Percentiles rank a stretch among this genome's conserved stretches.
phyloP scores from a whole-genome alignment of 1,140 invertebrate species.

The Drosophila nebulosa region DNA sequence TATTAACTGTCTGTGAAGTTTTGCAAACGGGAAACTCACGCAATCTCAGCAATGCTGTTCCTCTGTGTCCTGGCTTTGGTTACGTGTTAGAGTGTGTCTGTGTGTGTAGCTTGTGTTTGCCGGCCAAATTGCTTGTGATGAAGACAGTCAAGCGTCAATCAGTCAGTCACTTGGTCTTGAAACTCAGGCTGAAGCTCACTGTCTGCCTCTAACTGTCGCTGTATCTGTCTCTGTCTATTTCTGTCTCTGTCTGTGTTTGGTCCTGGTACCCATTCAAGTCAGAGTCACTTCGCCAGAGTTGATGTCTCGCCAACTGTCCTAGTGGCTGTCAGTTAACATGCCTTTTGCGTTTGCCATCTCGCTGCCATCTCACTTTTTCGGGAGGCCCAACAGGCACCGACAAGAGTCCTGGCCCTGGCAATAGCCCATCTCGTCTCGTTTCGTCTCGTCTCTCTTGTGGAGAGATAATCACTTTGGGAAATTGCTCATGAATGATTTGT shows the following conservation, averaged over 20 bases:
- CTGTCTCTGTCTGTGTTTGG: slow-evolving; percentile 11
- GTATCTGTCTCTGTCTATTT: not conserved
- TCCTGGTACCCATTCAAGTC: slow-evolving; percentile 27
- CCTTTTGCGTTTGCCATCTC: slow-evolving; percentile 71
- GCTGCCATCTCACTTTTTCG: slow-evolving; percentile 19
- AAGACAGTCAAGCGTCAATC: slow-evolving; percentile 76
- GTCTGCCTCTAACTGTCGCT: slow-evolving; percentile 6
- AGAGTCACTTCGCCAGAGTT: slow-evolving; percentile 33
- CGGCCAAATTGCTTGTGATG: slow-evolving; percentile 78
- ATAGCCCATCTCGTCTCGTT: slow-evolving; percentile 18
- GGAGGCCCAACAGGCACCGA: not conserved
- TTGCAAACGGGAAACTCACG: slow-evolving; percentile 41
- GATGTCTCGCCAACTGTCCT: slow-evolving; percentile 56
- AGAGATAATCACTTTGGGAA: slow-evolving; percentile 80
- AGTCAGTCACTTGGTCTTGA: slow-evolving; percentile 52
- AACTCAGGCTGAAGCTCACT: slow-evolving; percentile 8
- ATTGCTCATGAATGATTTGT: slow-evolving; percentile 80
- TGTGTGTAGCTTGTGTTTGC: slow-evolving; percentile 55
- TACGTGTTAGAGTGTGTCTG: not conserved
- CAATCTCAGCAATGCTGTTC: slow-evolving; percentile 60
- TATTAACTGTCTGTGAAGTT: slow-evolving; percentile 74
- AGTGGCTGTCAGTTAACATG: slow-evolving; percentile 74
- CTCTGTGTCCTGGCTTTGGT: slow-evolving; percentile 21
- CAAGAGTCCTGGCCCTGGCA: slow-evolving; percentile 20
- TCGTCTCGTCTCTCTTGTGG: slow-evolving; percentile 41